Evolutionary conservation across 2,888 invertebrate species (phyloP).

Genomic region (Tetrapedia diversipes): DNA sequence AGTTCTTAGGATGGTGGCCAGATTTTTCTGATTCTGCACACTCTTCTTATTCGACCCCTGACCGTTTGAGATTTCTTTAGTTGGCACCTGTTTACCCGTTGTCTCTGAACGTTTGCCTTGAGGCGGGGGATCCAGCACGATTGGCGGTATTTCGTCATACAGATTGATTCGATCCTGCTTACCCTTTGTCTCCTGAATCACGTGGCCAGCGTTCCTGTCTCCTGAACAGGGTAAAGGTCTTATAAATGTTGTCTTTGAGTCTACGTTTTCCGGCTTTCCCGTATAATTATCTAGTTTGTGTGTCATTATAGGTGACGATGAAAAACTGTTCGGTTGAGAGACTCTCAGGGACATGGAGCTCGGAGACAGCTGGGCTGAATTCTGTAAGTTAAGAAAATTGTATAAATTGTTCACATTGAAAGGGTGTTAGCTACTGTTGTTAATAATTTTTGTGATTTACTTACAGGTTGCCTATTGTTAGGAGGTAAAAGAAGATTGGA

Average conservation of each 20-base stretch:
- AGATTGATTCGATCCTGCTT: slow-evolving; percentile 61
- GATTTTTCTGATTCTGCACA: slow-evolving; percentile 45
- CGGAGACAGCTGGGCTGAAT: slow-evolving; percentile 75
- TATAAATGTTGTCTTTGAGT: slow-evolving; percentile 75
- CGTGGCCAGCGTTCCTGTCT: slow-evolving; percentile 46
- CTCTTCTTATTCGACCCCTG: slow-evolving; percentile 27
- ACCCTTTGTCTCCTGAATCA: slow-evolving; percentile 44
- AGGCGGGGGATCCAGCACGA: slow-evolving; percentile 77
- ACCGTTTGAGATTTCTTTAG: slow-evolving; percentile 40
- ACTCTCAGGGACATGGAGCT: slow-evolving; percentile 76
- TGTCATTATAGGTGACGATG: slow-evolving; percentile 80
- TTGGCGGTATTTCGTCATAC: slow-evolving; percentile 75
- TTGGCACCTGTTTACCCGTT: slow-evolving; percentile 27
- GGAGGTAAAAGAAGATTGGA: slow-evolving; percentile 77
- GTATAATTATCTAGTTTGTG: slow-evolving; percentile 79
- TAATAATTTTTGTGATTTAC: slow-evolving; percentile 49
- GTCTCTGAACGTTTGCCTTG: slow-evolving; percentile 68
- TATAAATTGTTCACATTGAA: background rate
- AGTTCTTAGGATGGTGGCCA: slow-evolving; percentile 74
- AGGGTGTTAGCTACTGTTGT: background rate
- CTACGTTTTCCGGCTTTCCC: slow-evolving; percentile 75
- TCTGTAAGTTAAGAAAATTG: slow-evolving; percentile 62
- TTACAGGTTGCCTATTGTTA: slow-evolving; percentile 74
- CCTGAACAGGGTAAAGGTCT: slow-evolving; percentile 78
- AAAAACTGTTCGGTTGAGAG: slow-evolving; percentile 78